Conservation (phyloP, 1,140 invertebrate species). For the Aphidius ervi region DNA sequence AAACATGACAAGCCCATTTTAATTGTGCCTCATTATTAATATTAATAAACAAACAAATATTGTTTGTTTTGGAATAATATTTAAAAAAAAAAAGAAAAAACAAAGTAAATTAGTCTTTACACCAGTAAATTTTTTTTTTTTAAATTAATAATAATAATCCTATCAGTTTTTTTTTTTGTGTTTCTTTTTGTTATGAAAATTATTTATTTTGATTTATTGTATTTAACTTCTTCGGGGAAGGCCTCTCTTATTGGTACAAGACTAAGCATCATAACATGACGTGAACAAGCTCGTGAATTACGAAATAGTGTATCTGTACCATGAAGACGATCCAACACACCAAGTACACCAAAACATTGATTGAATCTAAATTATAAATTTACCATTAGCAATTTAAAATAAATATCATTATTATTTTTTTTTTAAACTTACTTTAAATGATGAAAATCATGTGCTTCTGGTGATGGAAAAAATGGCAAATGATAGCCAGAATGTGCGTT, state of each 20-base stretch:
- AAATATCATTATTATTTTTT: constrained; percentile 13
- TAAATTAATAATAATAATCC: too few species aligned
- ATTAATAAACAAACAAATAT: too few species aligned
- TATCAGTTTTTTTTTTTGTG: too few species aligned
- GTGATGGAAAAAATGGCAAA: constrained; percentile 81
- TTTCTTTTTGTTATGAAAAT: too few species aligned
- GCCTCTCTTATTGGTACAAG: constrained; percentile 69
- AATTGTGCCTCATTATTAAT: too few species aligned
- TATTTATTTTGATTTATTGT: constrained; percentile 17
- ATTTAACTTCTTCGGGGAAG: constrained; percentile 64
- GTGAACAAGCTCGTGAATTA: constrained; percentile 65
- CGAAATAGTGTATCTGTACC: constrained; percentile 79
- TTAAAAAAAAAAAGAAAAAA: too few species aligned
- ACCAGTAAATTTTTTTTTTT: too few species aligned
- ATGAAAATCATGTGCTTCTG: constrained; percentile 90
- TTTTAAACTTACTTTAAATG: constrained; percentile 70
- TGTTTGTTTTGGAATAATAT: too few species aligned
- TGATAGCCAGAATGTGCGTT: constrained; percentile 88
- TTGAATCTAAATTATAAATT: constrained; percentile 63
- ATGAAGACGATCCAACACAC: constrained; percentile 79
- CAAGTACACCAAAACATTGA: constrained; percentile 81
- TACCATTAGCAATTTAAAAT: background rate
- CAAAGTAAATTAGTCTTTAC: too few species aligned
- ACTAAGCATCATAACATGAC: constrained; percentile 79
- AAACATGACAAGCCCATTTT: too few species aligned